A percentile compares a stretch with the other conserved stretches of the same genome.
Conservation (phyloP, 2,113 vertebrate genomes). For the Tricholaema leucomelas region DNA sequence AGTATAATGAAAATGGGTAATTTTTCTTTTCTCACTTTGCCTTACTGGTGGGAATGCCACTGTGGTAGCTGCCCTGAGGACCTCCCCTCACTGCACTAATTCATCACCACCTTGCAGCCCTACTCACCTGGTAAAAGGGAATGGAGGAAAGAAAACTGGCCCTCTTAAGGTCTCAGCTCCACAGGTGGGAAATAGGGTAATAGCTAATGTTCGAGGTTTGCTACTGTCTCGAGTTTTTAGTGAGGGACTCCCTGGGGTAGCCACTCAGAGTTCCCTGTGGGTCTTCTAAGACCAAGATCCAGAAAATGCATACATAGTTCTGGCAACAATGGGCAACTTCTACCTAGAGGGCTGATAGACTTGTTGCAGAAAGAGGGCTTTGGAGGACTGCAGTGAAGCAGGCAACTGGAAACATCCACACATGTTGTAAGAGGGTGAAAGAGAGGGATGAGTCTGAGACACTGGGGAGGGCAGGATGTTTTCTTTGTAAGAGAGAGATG, state of each 20-base stretch:
- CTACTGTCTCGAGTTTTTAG: background rate
- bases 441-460: background rate
- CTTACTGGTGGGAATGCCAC: background rate
- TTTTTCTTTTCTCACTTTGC: background rate
- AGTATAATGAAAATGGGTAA: background rate
- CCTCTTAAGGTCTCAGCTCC: background rate
- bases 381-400: background rate
- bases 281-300: background rate
- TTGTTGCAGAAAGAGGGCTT: background rate
- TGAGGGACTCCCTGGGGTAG: background rate
- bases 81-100: fast-evolving
- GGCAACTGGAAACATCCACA: background rate
- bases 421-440: fast-evolving
- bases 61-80: background rate
- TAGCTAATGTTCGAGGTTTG: background rate
- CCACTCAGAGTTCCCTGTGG: background rate
- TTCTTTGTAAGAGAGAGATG: background rate
- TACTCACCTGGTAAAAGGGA: background rate
- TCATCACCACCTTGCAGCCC: background rate
- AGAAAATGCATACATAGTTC: background rate
- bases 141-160: background rate
- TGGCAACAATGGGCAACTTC: background rate
- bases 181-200: no score
- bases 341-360: background rate
- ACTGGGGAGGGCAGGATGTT: background rate